These are phyloP conservation scores for Phaethornis superciliosus DNA, from an alignment of 2,113 vertebrate species.

Conservation along the genomic window DNA sequence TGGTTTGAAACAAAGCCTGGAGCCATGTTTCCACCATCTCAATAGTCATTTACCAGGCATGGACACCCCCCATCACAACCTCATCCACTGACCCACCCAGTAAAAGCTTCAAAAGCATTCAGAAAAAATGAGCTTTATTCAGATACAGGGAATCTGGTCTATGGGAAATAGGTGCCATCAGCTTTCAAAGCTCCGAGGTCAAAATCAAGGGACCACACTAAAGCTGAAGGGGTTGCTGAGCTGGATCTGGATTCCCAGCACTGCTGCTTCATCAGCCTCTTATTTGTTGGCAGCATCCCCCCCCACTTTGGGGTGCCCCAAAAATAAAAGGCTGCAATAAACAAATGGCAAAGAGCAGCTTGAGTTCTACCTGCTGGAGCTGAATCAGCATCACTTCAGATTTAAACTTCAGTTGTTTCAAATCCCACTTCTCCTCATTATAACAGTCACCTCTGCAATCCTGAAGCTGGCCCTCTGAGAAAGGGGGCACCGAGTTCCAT, in stretches of 20 bases:
- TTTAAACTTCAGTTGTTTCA: constrained; percentile 72
- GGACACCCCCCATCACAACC: not conserved
- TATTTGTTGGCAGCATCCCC: not conserved
- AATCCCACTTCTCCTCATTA: constrained; percentile 9
- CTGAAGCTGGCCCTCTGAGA: not conserved
- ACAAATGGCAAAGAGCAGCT: not conserved
- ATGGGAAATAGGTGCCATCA: not conserved
- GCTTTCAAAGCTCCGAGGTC: not conserved
- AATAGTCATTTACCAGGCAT: not conserved
- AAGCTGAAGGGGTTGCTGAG: not conserved
- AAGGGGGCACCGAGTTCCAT: not conserved
- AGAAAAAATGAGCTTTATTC: not conserved
- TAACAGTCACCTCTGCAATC: not conserved
- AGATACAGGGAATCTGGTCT: not conserved
- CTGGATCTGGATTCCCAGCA: not conserved
- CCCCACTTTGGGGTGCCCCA: not conserved
- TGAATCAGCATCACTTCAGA: constrained; percentile 30
- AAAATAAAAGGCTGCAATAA: not conserved
- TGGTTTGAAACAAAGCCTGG: not conserved
- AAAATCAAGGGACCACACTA: not conserved
- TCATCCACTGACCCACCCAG: not conserved
- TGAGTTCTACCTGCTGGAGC: not conserved
- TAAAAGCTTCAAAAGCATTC: not conserved
- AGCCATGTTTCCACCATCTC: not conserved
- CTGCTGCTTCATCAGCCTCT: not conserved